Evolutionary conservation across 1,140 invertebrate species (phyloP).

Genomic region (Doryteuthis pealeii): DNA sequence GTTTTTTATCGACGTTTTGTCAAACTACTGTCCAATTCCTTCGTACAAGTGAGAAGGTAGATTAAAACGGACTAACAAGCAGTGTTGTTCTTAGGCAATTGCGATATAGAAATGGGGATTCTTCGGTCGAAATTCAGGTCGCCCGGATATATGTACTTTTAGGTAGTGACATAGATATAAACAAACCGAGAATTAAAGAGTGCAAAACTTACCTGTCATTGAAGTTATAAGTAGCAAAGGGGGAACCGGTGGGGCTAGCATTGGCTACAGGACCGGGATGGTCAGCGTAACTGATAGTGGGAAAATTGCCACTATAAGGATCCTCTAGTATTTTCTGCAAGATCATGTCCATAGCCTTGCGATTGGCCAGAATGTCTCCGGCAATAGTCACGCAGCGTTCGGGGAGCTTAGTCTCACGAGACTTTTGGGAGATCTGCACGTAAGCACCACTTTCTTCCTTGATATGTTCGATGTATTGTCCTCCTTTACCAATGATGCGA

Average conservation of each 20-base stretch:
- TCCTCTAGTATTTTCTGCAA: slow-evolving; percentile 96
- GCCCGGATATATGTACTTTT: too few species aligned
- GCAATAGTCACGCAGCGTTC: slow-evolving; percentile 85
- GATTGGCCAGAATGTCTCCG: slow-evolving; percentile 85
- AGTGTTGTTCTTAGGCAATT: too few species aligned
- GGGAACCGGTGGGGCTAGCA: slow-evolving; percentile 94
- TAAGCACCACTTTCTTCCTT: slow-evolving; percentile 94
- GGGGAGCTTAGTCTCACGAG: slow-evolving; percentile 88
- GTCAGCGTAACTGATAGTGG: slow-evolving; percentile 95
- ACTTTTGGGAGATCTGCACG: slow-evolving; percentile 96
- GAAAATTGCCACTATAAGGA: slow-evolving; percentile 91
- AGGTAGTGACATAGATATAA: too few species aligned
- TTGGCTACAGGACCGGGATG: slow-evolving; percentile 92
- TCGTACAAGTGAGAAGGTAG: too few species aligned
- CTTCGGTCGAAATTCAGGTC: too few species aligned
- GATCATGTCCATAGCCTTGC: slow-evolving; percentile 90
- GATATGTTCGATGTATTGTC: slow-evolving; percentile 94
- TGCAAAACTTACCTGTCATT: slow-evolving; percentile 2
- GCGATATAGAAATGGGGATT: too few species aligned
- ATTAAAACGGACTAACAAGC: too few species aligned
- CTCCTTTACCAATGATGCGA: slow-evolving; percentile 96
- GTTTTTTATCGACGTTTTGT: too few species aligned
- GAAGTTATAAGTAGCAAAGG: slow-evolving; percentile 73
- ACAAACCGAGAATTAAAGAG: too few species aligned
- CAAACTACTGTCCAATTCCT: too few species aligned